phyloP scores from a whole-genome alignment of 23 tunicate genomes.

The Phallusia fumigata region DNA sequence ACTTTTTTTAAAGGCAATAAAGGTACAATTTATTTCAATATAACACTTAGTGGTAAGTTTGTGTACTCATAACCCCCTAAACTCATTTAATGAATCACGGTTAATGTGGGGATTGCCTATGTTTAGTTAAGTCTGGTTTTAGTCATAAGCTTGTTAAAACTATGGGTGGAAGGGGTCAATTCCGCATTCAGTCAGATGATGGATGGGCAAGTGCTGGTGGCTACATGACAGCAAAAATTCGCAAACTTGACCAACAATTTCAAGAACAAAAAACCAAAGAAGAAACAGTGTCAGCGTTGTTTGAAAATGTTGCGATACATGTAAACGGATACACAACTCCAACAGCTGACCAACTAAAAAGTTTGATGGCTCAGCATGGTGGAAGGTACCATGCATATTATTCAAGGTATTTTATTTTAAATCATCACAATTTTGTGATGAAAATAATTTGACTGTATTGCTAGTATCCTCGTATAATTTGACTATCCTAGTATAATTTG shows the following conservation, averaged over 20 bases:
- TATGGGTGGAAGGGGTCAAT: constrained; percentile 69
- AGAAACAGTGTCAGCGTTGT: constrained; percentile 43
- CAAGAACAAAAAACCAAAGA: constrained; percentile 13
- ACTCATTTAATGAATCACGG: too few species aligned
- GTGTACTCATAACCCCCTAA: too few species aligned
- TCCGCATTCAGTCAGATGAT: constrained; percentile 40
- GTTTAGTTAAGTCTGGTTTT: too few species aligned
- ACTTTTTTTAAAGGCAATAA: too few species aligned
- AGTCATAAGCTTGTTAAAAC: too few species aligned
- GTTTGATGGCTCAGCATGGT: constrained; percentile 86
- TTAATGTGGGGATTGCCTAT: too few species aligned
- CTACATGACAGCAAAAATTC: constrained; percentile 74
- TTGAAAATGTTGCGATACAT: constrained; percentile 67
- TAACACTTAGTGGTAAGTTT: too few species aligned
- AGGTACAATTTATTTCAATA: too few species aligned
- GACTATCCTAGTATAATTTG: too few species aligned
- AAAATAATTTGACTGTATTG: too few species aligned
- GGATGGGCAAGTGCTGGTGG: constrained; percentile 73
- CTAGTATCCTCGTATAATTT: too few species aligned
- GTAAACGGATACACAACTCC: constrained; percentile 97
- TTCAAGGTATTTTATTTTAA: constrained; percentile 53
- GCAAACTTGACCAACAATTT: constrained; percentile 78
- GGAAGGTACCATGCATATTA: constrained; percentile 83
- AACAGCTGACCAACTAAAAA: constrained; percentile 70
- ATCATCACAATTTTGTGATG: too few species aligned